Base-by-base conservation (phyloP, 64 coral and sea anemone genomes). In the Catalaphyllia jardinei region DNA sequence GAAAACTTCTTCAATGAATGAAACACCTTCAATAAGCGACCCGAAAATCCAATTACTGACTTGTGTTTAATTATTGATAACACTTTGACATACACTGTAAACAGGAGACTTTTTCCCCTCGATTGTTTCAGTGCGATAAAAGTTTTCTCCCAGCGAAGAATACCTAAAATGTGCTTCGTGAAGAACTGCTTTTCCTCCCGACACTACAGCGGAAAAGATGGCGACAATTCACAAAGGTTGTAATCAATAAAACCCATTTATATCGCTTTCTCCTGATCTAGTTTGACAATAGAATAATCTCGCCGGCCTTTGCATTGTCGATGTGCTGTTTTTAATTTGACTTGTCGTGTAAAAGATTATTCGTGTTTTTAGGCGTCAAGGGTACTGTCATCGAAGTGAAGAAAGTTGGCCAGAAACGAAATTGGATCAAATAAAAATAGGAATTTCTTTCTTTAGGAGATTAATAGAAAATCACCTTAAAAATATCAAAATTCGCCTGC, bases 281-380 rank as follows among this genome's bases (percentile, higher is more conserved):
- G 20, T 67, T 31, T 27, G 69, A 69, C 62, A 84, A 51, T 39
- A 29, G 59, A 29, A 79, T 82, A 39, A 64, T 84, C 10, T 38
- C 39, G 9, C 19, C n/a, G 62, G 31, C 60, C 17, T 84, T 69
- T 49, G 29, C 24, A 7, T 8, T 7, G 10, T 69, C 20, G 81
- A 69, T 84, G 81, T 50, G 62, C 62, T 84, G 39, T 84, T 84
- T 84, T 84, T 84, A 65, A 84, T 69, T 84, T 84, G 11, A 84
- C 62, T 84, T 27, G 49, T 69, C 62, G 60, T 28, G 10, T 52
- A 38, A n/a, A 63, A 49, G 35, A 46, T 65, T 71, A 84, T 84
- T 69, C 24, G 62, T 24, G 38, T 19, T 69, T 83, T 12, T 4
- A 14, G 65, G 81, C 16, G 62, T 69, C 24, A 49, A 8, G 30